Evolutionary conservation across 2,113 vertebrate genomes (phyloP).

Genomic region (Nesospiza acunhae): DNA sequence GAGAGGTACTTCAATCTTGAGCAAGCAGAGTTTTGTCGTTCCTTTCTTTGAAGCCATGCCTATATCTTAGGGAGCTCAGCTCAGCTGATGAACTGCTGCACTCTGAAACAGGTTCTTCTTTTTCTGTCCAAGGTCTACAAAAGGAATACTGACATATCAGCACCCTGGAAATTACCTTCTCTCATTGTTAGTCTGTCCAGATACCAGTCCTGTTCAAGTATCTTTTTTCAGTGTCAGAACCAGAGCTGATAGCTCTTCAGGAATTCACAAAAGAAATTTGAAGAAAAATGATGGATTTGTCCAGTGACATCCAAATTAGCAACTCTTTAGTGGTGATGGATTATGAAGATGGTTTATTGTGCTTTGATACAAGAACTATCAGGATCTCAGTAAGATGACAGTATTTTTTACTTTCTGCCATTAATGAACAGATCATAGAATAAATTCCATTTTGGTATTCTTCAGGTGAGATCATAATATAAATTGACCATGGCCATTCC

Average conservation of each 20-base stretch:
- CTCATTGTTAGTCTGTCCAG: neutral
- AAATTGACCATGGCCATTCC: neutral
- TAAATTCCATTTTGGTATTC: neutral
- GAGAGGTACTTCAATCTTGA: neutral
- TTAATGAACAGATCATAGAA: neutral
- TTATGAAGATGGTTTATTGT: neutral
- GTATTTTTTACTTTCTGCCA: neutral
- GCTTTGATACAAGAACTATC: neutral
- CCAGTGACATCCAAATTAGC: neutral
- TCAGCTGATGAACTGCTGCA: neutral
- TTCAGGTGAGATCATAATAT: neutral
- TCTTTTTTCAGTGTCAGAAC: neutral
- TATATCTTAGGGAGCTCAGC: neutral
- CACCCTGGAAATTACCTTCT: neutral
- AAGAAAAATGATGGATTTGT: neutral
- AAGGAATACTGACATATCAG: neutral
- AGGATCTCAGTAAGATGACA: neutral
- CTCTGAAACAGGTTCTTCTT: neutral
- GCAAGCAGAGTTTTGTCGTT: neutral
- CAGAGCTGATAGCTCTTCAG: neutral
- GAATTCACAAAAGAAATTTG: neutral
- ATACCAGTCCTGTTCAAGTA: neutral
- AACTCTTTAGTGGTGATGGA: neutral
- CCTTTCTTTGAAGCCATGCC: neutral
- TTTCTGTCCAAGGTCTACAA: neutral